Conservation (phyloP, 2,888 invertebrate species). For the Caenorhabditis panamensis region DNA sequence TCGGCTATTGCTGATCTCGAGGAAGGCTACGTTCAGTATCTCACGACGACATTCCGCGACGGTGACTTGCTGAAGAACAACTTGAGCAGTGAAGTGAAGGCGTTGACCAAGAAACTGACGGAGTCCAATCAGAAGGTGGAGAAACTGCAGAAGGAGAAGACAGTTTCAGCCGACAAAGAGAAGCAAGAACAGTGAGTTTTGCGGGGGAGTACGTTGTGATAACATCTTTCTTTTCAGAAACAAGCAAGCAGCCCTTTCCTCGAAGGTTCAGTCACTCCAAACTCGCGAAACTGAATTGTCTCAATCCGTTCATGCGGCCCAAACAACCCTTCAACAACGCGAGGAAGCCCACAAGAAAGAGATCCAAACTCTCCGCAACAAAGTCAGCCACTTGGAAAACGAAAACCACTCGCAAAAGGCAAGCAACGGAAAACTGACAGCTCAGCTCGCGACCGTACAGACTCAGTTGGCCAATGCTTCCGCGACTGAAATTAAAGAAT, state of each 20-base stretch:
- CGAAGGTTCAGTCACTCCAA: slow-evolving; percentile 16
- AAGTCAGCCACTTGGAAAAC: slow-evolving; percentile 7
- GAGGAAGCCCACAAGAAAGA: slow-evolving; percentile 3
- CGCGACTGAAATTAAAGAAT: too few species aligned
- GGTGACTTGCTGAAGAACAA: slow-evolving; percentile 34
- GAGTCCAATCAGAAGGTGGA: slow-evolving; percentile 26
- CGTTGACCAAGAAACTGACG: slow-evolving; percentile 23
- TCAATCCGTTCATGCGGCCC: not conserved
- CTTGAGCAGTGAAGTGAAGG: slow-evolving; percentile 32
- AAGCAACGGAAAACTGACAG: not conserved
- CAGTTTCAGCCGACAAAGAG: slow-evolving; percentile 2
- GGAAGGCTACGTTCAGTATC: slow-evolving; percentile 32
- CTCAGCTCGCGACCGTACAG: not conserved
- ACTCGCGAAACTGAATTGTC: slow-evolving; percentile 24
- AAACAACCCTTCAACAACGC: not conserved
- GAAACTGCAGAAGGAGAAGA: slow-evolving; percentile 45
- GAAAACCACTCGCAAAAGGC: not conserved
- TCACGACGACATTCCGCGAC: slow-evolving; percentile 20
- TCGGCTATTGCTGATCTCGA: slow-evolving; percentile 27
- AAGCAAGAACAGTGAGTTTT: slow-evolving; percentile 40
- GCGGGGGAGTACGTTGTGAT: too few species aligned
- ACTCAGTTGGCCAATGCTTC: not conserved
- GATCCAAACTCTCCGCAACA: not conserved
- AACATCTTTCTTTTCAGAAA: slow-evolving; percentile 11
- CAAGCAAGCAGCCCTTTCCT: not conserved